A percentile compares a stretch with the other conserved stretches of the same genome.
Conservation (phyloP, 2,113 vertebrate species). For the Raja brachyura region DNA sequence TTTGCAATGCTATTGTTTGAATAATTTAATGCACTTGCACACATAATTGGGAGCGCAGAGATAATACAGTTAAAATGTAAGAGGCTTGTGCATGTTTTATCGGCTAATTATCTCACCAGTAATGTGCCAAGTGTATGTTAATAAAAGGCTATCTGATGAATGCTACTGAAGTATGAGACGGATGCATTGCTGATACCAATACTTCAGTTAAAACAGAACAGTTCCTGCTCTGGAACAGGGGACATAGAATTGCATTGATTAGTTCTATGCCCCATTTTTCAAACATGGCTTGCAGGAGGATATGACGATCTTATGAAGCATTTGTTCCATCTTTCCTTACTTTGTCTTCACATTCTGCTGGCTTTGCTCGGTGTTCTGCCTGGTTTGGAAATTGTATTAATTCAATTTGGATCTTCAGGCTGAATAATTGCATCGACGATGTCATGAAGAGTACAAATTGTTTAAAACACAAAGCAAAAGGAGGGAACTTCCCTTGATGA, state of each 20-base stretch:
- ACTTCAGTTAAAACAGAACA: neutral
- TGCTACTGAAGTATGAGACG: slow-evolving; percentile 6
- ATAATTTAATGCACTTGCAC: neutral
- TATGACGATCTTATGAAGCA: neutral
- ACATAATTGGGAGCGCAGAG: neutral
- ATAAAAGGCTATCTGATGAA: neutral
- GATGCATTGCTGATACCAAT: neutral
- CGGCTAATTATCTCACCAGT: slow-evolving; percentile 10
- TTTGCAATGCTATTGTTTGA: slow-evolving; percentile 21
- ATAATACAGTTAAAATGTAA: slow-evolving; percentile 20
- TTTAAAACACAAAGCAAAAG: neutral
- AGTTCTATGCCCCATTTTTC: neutral
- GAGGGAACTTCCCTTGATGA: neutral
- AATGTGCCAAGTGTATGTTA: neutral
- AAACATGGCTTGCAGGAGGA: neutral
- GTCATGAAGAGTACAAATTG: neutral
- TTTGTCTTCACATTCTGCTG: neutral
- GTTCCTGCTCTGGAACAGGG: neutral
- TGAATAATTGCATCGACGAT: neutral
- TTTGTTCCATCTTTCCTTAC: neutral
- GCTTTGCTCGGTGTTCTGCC: neutral
- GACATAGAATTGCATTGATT: neutral
- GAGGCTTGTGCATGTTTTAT: slow-evolving; percentile 27
- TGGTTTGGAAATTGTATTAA: neutral
- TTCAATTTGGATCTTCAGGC: neutral